phyloP scores from a whole-genome alignment of 53 echinoderm and acorn worm genomes.

The Paracentrotus lividus region DNA sequence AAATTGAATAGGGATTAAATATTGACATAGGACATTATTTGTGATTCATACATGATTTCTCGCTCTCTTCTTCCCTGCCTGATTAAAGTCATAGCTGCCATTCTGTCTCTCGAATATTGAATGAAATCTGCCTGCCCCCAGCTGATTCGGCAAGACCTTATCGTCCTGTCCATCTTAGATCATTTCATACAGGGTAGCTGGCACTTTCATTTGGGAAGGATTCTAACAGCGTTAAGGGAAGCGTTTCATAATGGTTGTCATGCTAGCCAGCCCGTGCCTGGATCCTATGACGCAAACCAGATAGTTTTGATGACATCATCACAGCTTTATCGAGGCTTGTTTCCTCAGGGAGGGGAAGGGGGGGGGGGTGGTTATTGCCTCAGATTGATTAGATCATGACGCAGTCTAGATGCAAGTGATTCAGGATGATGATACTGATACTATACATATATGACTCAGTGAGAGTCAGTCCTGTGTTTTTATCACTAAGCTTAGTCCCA shows the following conservation, averaged over 20 bases:
- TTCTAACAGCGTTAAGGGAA: constrained; percentile 33
- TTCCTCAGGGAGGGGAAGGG: constrained; percentile 17
- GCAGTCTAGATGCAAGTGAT: constrained; percentile 9
- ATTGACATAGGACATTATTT: neutral
- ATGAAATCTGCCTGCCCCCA: neutral
- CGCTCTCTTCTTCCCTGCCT: neutral
- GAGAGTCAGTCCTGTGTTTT: neutral
- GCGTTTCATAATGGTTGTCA: constrained; percentile 16
- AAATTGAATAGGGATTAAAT: no score
- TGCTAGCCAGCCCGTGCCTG: constrained; percentile 17
- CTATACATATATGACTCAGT: neutral
- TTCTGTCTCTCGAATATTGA: neutral
- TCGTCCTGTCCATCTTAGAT: neutral
- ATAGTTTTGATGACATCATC: constrained; percentile 57
- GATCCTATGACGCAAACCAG: constrained; percentile 41
- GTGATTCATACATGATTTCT: neutral
- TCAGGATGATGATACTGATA: neutral
- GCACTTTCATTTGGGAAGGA: neutral
- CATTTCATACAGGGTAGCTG: neutral
- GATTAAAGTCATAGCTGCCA: neutral
- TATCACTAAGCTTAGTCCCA: neutral
- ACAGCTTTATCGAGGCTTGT: neutral
- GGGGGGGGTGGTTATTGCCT: neutral
- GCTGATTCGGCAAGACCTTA: neutral
- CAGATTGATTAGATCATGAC: constrained; percentile 25